A percentile compares a stretch with the other conserved stretches of the same genome.
phyloP scores from a whole-genome alignment of 2,888 invertebrate genomes.

The Sussaba pulchella region DNA sequence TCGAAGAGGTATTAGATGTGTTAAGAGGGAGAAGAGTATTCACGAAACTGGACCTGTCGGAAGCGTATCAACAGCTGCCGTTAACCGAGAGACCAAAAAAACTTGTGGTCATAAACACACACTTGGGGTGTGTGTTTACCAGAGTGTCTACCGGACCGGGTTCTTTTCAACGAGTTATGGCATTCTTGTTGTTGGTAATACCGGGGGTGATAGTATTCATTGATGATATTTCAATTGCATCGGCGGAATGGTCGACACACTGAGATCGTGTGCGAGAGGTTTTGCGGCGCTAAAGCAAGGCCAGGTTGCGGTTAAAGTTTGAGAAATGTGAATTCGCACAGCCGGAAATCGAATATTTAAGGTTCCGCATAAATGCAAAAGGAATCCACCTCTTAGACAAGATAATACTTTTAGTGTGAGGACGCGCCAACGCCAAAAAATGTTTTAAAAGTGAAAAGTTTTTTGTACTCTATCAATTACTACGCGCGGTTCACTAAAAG shows the following conservation, averaged over 20 bases:
- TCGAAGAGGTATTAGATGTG: constrained; percentile 65
- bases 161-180: constrained; percentile 24
- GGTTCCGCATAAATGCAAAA: constrained; percentile 9
- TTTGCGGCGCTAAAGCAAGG: background rate
- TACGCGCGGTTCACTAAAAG: constrained; percentile 42
- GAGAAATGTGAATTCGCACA: constrained; percentile 5
- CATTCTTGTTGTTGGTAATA: constrained; percentile 32
- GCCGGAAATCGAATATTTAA: background rate
- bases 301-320: background rate
- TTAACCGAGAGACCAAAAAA: constrained; percentile 75
- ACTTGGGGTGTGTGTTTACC: constrained; percentile 75
- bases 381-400: background rate
- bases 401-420: constrained; percentile 9
- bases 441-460: constrained; percentile 13
- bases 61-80: constrained; percentile 78
- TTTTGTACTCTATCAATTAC: constrained; percentile 3
- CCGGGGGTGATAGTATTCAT: constrained; percentile 52
- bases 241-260: background rate
- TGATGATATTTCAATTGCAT: constrained; percentile 48
- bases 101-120: constrained; percentile 76
- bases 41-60: constrained; percentile 78
- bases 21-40: constrained; percentile 70
- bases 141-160: constrained; percentile 45
- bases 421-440: background rate
- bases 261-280: background rate